Percentiles rank a stretch among this genome's conserved stretches.
Evolutionary conservation across 1,140 invertebrate genomes (phyloP).

Genomic region (Campoletis sonorensis): DNA sequence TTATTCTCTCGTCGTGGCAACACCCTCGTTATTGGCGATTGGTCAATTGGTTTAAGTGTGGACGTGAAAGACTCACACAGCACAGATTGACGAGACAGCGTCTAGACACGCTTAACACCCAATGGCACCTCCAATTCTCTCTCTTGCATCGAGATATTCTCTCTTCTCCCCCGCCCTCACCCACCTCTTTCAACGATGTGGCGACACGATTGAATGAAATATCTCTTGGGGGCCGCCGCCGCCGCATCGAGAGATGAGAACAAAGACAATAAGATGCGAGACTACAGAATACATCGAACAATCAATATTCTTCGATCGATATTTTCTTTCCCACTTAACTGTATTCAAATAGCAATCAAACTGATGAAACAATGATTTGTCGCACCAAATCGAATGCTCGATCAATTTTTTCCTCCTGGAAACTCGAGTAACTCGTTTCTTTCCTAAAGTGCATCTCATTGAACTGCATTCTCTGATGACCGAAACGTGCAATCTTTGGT

Average conservation of each 20-base stretch:
- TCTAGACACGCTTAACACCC: conserved; percentile 61
- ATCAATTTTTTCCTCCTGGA: too few relatives aligned
- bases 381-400: too few relatives aligned
- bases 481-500: not conserved
- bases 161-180: not conserved
- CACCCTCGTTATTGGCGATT: conserved; percentile 59
- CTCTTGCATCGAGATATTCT: not conserved
- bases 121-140: conserved; percentile 64
- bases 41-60: conserved; percentile 67
- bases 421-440: too few relatives aligned
- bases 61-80: not conserved
- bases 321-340: not conserved
- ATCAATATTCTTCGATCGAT: not conserved
- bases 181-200: conserved; percentile 46
- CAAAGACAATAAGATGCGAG: not conserved
- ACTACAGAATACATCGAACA: not conserved
- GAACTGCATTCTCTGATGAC: not conserved
- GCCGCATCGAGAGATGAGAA: too few relatives aligned
- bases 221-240: not conserved
- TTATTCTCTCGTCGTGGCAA: conserved; percentile 42
- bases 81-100: conserved; percentile 67
- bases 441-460: too few relatives aligned
- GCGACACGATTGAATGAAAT: conserved; percentile 18
- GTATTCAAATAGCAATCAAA: not conserved
- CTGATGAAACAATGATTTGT: too few relatives aligned